Percentiles rank a stretch among this genome's conserved stretches.
These are phyloP conservation scores for Grammomys dolichurus DNA, from an alignment of 2,113 vertebrate genomes.

Conservation along the genomic window DNA sequence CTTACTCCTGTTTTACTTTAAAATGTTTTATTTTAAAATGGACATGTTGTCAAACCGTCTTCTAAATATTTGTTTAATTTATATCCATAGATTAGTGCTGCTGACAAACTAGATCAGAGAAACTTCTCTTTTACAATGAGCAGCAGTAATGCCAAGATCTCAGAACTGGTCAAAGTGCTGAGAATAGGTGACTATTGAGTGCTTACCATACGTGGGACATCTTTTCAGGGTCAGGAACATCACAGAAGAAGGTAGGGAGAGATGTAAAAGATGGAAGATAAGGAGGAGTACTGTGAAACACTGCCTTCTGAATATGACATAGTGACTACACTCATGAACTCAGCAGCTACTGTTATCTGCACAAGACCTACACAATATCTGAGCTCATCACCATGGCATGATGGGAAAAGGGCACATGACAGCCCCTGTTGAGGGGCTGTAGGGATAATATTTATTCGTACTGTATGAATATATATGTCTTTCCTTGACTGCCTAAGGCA, in stretches of 20 bases:
- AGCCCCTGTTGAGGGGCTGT: neutral
- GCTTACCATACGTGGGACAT: neutral
- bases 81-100: neutral
- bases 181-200: neutral
- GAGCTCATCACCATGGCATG: neutral
- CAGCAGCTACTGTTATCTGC: neutral
- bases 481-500: too few relatives aligned
- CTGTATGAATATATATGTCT: too few relatives aligned
- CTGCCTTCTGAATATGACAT: neutral
- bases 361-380: neutral
- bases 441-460: too few relatives aligned
- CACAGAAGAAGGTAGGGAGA: neutral
- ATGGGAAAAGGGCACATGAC: neutral
- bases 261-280: neutral
- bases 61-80: neutral
- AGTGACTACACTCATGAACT: neutral
- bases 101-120: neutral
- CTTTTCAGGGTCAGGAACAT: neutral
- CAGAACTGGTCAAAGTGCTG: neutral
- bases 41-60: too few relatives aligned
- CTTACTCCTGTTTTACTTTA: neutral
- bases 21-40: neutral
- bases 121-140: neutral
- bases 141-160: neutral
- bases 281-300: neutral